Base-by-base conservation (phyloP, 2,888 invertebrate genomes). In the Lithophane leautieri region DNA sequence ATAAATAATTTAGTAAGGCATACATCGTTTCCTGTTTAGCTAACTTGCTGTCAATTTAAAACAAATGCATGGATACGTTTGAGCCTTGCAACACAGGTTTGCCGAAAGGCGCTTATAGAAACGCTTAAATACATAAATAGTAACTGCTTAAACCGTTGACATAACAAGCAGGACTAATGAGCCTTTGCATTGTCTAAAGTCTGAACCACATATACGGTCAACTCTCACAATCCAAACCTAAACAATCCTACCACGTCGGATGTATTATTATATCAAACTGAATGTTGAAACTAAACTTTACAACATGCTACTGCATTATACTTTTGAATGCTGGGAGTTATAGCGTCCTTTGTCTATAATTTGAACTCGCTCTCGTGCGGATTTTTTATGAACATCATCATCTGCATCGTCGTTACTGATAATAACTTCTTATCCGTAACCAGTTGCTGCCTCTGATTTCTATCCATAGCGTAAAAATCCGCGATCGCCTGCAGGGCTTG, bases 391-490 rank as follows among this genome's bases (percentile, higher is more conserved):
- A 70, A 75, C 67, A 69, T 83, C 81, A 69, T 73, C 84, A 73
- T 75, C 65, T 78, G 76, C 73, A 73, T 63, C 78, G 78, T 79
- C 67, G 78, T 84, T 86, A 84, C 58, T 82, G 73, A 88, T 91
- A 90, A 91, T 91, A 85, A 89, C 87, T 76, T 88, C 89, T 90
- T 89, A 86, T 88, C 89, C 84, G 81, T 89, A 91, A 91, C 92
- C 89, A 90, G 91, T 92, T 85, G 87, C 86, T 88, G 84, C 85
- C 81, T 88, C 85, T 91, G 92, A 94, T 94, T 94, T 93, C 92
- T 92, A 93, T 93, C 92, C 92, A 89, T 90, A 88, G 89, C 90
- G 89, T 91, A 90, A 92, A 93, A 92, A 94, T 94, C 94, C 93
- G 94, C 88, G 88, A 92, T 88, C 85, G 87, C 85, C 87, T 89